A percentile compares a stretch with the other conserved stretches of the same genome.
These are phyloP conservation scores for Barypeithes pellucidus DNA, from an alignment of 2,888 invertebrate genomes.

Conservation along the genomic window DNA sequence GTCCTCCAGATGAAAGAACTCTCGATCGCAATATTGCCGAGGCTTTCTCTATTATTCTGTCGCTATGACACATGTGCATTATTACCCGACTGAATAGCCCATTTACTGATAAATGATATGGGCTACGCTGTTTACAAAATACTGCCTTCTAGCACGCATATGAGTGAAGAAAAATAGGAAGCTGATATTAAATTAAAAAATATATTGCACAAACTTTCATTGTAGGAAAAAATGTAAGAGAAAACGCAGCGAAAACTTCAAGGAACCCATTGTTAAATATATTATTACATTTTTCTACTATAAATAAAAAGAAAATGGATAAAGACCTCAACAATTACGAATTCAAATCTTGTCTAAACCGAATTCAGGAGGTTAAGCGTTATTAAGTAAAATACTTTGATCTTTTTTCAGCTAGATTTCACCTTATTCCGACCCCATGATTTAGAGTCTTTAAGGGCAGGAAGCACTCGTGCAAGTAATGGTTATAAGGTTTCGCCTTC, in stretches of 20 bases:
- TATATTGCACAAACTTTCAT: no score
- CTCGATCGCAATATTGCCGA: no score
- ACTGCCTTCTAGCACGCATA: no score
- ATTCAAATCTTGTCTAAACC: conserved; percentile 28
- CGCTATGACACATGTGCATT: no score
- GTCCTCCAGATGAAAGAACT: no score
- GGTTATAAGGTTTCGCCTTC: not conserved
- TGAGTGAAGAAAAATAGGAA: no score
- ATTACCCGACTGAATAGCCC: no score
- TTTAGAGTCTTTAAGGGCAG: conserved; percentile 20
- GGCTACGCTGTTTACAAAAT: no score
- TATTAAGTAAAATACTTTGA: conserved; percentile 24
- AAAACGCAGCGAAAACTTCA: not conserved
- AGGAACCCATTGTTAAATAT: not conserved
- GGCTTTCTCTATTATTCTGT: no score
- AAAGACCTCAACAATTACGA: conserved; percentile 13
- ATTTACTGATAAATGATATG: no score
- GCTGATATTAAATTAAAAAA: no score
- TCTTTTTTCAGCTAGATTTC: conserved; percentile 32
- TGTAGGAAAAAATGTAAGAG: not conserved
- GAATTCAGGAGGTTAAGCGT: conserved; percentile 17
- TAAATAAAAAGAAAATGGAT: conserved; percentile 10
- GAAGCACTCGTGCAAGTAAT: conserved; percentile 20
- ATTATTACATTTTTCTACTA: not conserved
- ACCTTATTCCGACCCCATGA: conserved; percentile 9